Percentiles rank a stretch among this genome's conserved stretches.
phyloP scores from a whole-genome alignment of 2,797 vertebrate species.

The Epinephelus malabaricus region DNA sequence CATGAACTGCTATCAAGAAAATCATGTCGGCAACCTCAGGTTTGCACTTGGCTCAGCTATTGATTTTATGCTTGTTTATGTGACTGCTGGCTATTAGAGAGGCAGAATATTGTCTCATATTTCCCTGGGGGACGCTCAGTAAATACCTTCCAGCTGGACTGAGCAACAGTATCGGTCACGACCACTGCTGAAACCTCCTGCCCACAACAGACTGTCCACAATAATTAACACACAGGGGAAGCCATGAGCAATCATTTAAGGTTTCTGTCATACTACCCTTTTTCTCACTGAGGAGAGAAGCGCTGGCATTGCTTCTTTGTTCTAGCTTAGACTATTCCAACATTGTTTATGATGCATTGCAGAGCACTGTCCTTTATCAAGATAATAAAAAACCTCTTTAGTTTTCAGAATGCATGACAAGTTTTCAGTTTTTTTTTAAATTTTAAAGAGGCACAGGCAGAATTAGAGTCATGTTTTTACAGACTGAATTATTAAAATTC shows the following conservation, averaged over 20 bases:
- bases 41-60: slow-evolving; percentile 64
- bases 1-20: slow-evolving; percentile 41
- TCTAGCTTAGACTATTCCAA: slow-evolving; percentile 4
- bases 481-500: slow-evolving; percentile 27
- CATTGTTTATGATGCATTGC: slow-evolving; percentile 12
- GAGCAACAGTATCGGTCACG: slow-evolving; percentile 65
- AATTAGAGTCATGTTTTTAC: slow-evolving; percentile 38
- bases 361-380: slow-evolving; percentile 6
- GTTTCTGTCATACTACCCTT: slow-evolving; percentile 46
- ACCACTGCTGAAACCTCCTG: slow-evolving; percentile 62
- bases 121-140: slow-evolving; percentile 70
- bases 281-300: slow-evolving; percentile 20
- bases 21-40: slow-evolving; percentile 48
- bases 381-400: neutral
- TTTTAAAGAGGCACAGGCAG: slow-evolving; percentile 4
- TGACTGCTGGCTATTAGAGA: slow-evolving; percentile 76
- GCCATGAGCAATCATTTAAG: slow-evolving; percentile 53
- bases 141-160: slow-evolving; percentile 80
- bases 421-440: slow-evolving; percentile 37
- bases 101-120: slow-evolving; percentile 78
- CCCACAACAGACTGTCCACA: slow-evolving; percentile 72
- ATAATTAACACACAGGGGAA: slow-evolving; percentile 81
- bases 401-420: slow-evolving; percentile 38
- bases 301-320: slow-evolving; percentile 12
- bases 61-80: slow-evolving; percentile 79